Evolutionary conservation across 2,888 invertebrate genomes (phyloP).

Genomic region (Meteorus cinctellus): DNA sequence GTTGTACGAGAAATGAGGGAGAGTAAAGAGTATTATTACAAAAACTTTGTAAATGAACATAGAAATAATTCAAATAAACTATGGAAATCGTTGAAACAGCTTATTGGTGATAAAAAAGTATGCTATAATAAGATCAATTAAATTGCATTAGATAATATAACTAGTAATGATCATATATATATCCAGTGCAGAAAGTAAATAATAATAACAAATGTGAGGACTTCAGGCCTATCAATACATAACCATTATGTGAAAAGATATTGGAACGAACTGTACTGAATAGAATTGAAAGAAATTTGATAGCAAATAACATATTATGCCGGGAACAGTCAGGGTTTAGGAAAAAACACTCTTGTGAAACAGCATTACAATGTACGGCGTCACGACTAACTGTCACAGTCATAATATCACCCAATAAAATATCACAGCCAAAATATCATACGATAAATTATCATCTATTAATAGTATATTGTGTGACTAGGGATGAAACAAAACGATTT

Average conservation of each 20-base stretch:
- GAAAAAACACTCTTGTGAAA: slow-evolving; percentile 46
- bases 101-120: neutral
- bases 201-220: slow-evolving; percentile 38
- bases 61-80: no score
- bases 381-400: no score
- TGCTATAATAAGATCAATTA: neutral
- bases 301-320: slow-evolving; percentile 41
- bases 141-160: neutral
- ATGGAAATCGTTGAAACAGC: no score
- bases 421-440: no score
- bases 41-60: no score
- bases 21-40: neutral
- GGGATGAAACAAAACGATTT: no score
- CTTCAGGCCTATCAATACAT: slow-evolving; percentile 38
- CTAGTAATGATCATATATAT: neutral
- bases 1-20: neutral
- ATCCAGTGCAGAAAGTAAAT: slow-evolving; percentile 36
- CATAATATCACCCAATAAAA: no score
- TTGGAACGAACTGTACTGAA: slow-evolving; percentile 35
- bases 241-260: slow-evolving; percentile 41
- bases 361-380: slow-evolving; percentile 40
- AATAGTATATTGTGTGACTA: no score
- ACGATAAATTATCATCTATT: no score
- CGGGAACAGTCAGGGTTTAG: slow-evolving; percentile 49
- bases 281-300: slow-evolving; percentile 43